Conservation (phyloP, 2,797 vertebrate genomes). For the Threskiornis aethiopicus region DNA sequence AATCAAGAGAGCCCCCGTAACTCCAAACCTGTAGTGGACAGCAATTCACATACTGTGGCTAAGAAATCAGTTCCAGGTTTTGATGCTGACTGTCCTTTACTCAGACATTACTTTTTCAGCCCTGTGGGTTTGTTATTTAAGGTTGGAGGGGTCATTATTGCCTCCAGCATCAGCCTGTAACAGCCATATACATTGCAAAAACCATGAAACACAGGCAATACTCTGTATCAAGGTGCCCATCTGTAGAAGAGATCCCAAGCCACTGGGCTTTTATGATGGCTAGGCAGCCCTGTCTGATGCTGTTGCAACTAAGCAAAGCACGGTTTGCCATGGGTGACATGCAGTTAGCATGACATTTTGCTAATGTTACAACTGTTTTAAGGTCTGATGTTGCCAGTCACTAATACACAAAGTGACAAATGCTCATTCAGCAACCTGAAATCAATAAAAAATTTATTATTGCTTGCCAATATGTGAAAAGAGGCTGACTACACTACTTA, state of each 20-base stretch:
- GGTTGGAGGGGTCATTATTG: not conserved
- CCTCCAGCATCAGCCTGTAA: not conserved
- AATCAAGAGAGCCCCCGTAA: not conserved
- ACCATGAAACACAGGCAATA: not conserved
- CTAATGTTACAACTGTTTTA: not conserved
- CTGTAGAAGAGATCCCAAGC: not conserved
- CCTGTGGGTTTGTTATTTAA: not conserved
- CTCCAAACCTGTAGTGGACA: not conserved
- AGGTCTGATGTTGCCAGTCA: not conserved
- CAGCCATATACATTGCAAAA: not conserved
- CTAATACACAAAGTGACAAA: not conserved
- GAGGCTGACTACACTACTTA: not conserved
- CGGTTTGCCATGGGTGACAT: not conserved
- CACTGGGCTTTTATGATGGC: not conserved
- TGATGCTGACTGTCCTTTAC: not conserved
- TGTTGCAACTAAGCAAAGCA: not conserved
- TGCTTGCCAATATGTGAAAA: not conserved
- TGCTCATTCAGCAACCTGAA: not conserved
- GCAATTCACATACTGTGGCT: not conserved
- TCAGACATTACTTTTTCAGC: not conserved
- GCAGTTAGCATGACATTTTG: not conserved
- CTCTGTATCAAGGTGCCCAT: not conserved
- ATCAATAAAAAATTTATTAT: not conserved
- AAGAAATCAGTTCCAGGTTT: not conserved
- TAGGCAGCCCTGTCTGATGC: not conserved